These are phyloP conservation scores for Nephrotoma flavescens DNA, from an alignment of 2,888 invertebrate species.

Conservation along the genomic window DNA sequence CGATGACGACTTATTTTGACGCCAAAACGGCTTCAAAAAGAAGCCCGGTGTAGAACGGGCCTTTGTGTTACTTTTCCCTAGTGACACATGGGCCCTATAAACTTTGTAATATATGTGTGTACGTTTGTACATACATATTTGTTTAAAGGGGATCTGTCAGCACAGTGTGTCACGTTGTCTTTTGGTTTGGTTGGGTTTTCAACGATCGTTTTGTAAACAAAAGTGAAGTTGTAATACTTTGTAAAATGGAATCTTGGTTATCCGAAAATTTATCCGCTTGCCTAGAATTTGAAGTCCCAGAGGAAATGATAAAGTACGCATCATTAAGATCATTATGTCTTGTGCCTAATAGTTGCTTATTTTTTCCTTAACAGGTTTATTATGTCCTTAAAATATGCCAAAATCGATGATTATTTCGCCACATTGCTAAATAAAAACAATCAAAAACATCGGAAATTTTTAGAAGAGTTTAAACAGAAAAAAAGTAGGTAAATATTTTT, in stretches of 20 bases:
- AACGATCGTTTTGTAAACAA: background rate
- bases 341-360: conserved; percentile 1
- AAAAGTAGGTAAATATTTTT: conserved; percentile 30
- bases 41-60: no score
- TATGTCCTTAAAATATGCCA: conserved; percentile 50
- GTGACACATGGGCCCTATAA: no score
- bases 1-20: no score
- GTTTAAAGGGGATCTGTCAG: no score
- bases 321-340: background rate
- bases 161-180: background rate
- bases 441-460: conserved; percentile 49
- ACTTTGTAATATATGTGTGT: no score
- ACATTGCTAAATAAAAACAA: conserved; percentile 55
- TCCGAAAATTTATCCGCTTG: conserved; percentile 46
- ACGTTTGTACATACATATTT: no score
- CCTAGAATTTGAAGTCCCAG: conserved; percentile 50
- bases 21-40: no score
- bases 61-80: no score
- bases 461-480: conserved; percentile 41
- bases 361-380: conserved; percentile 43
- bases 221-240: no score
- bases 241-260: conserved; percentile 49
- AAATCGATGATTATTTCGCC: conserved; percentile 63
- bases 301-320: conserved; percentile 51
- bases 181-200: background rate